Conservation (phyloP, 2,797 vertebrate species). For the Phataginus tricuspis region DNA sequence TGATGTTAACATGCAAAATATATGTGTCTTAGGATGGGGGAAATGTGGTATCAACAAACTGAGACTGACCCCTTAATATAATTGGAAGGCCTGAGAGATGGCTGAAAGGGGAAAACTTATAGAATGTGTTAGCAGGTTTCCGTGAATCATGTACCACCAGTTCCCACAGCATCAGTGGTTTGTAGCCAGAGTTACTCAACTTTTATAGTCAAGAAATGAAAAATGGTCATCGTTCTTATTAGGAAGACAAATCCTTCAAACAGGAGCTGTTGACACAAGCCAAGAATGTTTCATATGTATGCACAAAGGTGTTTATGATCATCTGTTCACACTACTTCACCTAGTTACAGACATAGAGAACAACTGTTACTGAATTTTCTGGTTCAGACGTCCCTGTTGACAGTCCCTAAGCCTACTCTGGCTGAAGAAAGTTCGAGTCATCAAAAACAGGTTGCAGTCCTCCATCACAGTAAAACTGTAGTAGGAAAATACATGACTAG, state of each 20-base stretch:
- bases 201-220: conserved; percentile 33
- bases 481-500: neutral
- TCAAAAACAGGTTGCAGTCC: neutral
- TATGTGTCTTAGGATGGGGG: neutral
- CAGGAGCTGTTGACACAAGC: conserved; percentile 16
- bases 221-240: conserved; percentile 48
- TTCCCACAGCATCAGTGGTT: conserved; percentile 18
- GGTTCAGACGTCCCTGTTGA: conserved; percentile 55
- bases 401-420: conserved; percentile 44
- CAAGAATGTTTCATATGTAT: conserved; percentile 43
- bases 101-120: conserved; percentile 15
- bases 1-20: neutral
- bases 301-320: conserved; percentile 1
- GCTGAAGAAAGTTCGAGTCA: conserved; percentile 66
- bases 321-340: conserved; percentile 51
- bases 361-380: conserved; percentile 56
- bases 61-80: neutral
- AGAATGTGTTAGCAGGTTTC: neutral
- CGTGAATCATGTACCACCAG: neutral
- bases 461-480: conserved; percentile 2
- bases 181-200: neutral
- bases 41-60: neutral
- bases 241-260: conserved; percentile 60
- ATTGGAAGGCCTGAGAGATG: neutral
- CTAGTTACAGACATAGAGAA: conserved; percentile 27